Evolutionary conservation across 1,140 invertebrate species (phyloP).

Genomic region (Cydia strobilella): DNA sequence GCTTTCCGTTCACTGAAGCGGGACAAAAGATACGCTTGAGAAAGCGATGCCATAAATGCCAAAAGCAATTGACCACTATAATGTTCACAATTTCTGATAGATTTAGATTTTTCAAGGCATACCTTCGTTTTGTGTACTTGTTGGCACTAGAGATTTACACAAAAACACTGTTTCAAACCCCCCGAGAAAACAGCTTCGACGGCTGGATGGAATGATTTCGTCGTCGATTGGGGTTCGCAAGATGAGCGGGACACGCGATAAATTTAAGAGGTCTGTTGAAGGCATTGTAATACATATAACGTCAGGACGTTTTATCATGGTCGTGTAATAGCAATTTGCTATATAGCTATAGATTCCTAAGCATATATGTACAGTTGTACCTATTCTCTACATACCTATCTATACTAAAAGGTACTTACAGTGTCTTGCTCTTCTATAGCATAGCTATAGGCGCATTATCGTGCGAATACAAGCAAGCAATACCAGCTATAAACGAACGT

Average conservation of each 20-base stretch:
- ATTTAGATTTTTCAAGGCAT: conserved; percentile 50
- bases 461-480: conserved; percentile 21
- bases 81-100: conserved; percentile 53
- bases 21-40: conserved; percentile 73
- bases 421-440: conserved; percentile 20
- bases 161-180: conserved; percentile 77
- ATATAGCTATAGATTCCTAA: conserved; percentile 51
- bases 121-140: conserved; percentile 74
- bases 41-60: conserved; percentile 80
- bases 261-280: conserved; percentile 54
- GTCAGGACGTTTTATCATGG: conserved; percentile 51
- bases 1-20: conserved; percentile 65
- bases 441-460: conserved; percentile 8
- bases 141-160: conserved; percentile 76
- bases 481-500: background rate
- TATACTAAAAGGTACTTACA: conserved; percentile 10
- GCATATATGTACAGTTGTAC: conserved; percentile 16
- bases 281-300: conserved; percentile 45
- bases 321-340: conserved; percentile 70
- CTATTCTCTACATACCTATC: conserved; percentile 18
- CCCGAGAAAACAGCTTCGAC: conserved; percentile 77
- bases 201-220: conserved; percentile 80
- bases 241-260: conserved; percentile 61
- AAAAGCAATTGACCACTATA: conserved; percentile 61
- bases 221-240: conserved; percentile 76